These are phyloP conservation scores for Tenthredo mesomela DNA, from an alignment of 2,888 invertebrate genomes.

Conservation along the genomic window DNA sequence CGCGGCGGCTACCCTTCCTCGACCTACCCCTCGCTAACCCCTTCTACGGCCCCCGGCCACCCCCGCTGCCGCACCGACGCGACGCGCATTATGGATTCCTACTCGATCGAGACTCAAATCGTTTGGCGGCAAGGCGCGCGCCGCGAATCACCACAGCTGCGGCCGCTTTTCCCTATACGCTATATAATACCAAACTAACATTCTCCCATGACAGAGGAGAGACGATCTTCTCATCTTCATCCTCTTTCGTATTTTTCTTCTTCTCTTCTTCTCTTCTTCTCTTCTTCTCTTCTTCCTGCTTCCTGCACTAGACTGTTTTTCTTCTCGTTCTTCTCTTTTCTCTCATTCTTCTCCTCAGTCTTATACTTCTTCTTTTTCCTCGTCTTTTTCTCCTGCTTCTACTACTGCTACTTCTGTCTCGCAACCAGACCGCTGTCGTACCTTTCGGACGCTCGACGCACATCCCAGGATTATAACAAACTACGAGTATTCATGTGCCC, in stretches of 20 bases:
- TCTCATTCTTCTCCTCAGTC: background rate
- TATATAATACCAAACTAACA: background rate
- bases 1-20: conserved; percentile 35
- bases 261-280: conserved; percentile 33
- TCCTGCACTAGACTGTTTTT: no score
- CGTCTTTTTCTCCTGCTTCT: background rate
- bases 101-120: conserved; percentile 48
- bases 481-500: background rate
- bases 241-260: conserved; percentile 50
- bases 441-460: no score
- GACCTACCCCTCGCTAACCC: conserved; percentile 46
- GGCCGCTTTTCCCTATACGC: background rate
- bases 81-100: conserved; percentile 50
- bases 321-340: conserved; percentile 31
- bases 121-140: conserved; percentile 47
- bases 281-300: conserved; percentile 39
- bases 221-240: background rate
- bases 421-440: background rate
- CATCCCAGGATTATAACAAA: background rate
- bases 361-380: background rate
- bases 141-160: conserved; percentile 1
- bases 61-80: conserved; percentile 27
- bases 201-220: background rate
- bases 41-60: conserved; percentile 19
- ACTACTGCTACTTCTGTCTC: no score